Evolutionary conservation across 2,113 vertebrate genomes (phyloP).

Genomic region (Eulemur macaco): DNA sequence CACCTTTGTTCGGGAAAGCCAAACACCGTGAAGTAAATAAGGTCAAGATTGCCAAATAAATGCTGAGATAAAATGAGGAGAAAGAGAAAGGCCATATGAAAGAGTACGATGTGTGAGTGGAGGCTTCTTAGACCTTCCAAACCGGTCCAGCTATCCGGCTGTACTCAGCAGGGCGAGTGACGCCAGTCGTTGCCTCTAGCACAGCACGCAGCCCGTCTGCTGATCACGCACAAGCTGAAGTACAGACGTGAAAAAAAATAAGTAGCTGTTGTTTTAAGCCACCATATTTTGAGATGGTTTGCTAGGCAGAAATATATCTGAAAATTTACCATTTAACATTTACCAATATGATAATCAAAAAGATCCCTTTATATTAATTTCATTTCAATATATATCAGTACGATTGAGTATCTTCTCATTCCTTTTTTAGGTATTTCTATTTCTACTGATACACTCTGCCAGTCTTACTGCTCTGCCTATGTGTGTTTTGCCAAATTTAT

Average conservation of each 20-base stretch:
- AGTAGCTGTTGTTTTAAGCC: not conserved
- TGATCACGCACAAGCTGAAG: not conserved
- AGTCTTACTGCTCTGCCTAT: not conserved
- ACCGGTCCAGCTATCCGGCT: not conserved
- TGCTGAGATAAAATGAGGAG: not conserved
- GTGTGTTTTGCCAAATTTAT: not conserved
- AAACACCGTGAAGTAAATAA: not conserved
- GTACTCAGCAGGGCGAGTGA: not conserved
- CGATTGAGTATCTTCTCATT: not conserved
- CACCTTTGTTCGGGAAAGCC: not conserved
- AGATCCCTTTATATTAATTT: not conserved
- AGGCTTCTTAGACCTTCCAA: not conserved
- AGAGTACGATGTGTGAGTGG: not conserved
- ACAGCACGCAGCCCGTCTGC: accelerated
- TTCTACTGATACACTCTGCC: not conserved
- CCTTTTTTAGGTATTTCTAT: not conserved
- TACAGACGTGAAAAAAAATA: not conserved
- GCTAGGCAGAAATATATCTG: not conserved
- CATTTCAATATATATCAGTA: not conserved
- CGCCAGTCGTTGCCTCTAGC: not conserved
- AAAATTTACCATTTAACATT: not conserved
- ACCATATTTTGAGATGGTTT: not conserved
- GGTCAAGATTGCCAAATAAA: not conserved
- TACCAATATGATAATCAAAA: not conserved
- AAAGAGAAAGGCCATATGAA: not conserved